phyloP scores from a whole-genome alignment of 2,797 vertebrate species.

The Kryptolebias ocellatus region DNA sequence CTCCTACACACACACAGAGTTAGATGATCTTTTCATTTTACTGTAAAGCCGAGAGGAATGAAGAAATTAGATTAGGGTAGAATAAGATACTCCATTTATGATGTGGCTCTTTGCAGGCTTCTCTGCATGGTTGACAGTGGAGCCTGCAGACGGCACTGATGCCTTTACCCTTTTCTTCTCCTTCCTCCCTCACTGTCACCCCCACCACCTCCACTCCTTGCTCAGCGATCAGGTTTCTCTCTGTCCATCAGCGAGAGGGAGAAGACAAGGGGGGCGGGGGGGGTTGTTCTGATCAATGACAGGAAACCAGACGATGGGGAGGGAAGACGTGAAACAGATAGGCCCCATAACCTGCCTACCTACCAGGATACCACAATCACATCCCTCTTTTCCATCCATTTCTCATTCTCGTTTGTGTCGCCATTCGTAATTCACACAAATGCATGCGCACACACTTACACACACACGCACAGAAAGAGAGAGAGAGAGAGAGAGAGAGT shows the following conservation, averaged over 20 bases:
- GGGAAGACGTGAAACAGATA: slow-evolving; percentile 96
- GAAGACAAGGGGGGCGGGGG: slow-evolving; percentile 82
- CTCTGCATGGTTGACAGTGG: slow-evolving; percentile 60
- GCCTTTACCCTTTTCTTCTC: slow-evolving; percentile 74
- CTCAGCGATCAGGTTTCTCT: slow-evolving; percentile 89
- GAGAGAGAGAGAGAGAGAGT: neutral
- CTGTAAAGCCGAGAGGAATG: slow-evolving; percentile 72
- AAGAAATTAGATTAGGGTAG: slow-evolving; percentile 75
- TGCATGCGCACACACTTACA: slow-evolving; percentile 20
- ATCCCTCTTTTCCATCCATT: slow-evolving; percentile 44
- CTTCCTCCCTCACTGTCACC: slow-evolving; percentile 40
- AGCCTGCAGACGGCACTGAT: slow-evolving; percentile 68
- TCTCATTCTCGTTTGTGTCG: slow-evolving; percentile 32
- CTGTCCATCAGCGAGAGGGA: slow-evolving; percentile 89
- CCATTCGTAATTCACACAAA: slow-evolving; percentile 42
- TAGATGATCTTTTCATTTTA: slow-evolving; percentile 72
- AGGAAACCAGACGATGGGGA: slow-evolving; percentile 96
- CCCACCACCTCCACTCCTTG: slow-evolving; percentile 30
- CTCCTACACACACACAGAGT: slow-evolving; percentile 15
- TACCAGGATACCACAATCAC: slow-evolving; percentile 61
- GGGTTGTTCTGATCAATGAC: slow-evolving; percentile 94
- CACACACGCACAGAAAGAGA: too few species aligned
- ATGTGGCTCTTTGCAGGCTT: slow-evolving; percentile 68
- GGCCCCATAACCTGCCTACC: slow-evolving; percentile 64
- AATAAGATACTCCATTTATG: slow-evolving; percentile 74